phyloP scores from a whole-genome alignment of 2,113 vertebrate species.

The Larimichthys crocea region DNA sequence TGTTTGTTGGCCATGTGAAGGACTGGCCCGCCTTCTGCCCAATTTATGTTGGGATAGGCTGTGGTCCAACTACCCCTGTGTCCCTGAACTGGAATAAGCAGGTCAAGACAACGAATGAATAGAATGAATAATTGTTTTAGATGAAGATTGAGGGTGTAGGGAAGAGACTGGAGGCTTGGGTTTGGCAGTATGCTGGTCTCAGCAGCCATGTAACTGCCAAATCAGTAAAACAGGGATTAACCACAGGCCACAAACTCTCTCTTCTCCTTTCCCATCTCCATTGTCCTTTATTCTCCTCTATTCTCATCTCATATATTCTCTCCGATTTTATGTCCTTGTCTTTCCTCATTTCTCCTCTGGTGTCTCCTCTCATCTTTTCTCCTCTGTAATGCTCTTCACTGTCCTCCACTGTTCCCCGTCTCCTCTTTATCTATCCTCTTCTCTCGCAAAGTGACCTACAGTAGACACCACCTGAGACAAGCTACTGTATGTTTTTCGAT shows the following conservation, averaged over 20 bases:
- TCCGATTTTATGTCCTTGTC: slow-evolving; percentile 54
- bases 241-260: slow-evolving; percentile 54
- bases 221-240: slow-evolving; percentile 80
- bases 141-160: slow-evolving; percentile 53
- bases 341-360: slow-evolving; percentile 52
- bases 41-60: slow-evolving; percentile 61
- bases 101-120: slow-evolving; percentile 64
- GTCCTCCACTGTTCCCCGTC: slow-evolving; percentile 38
- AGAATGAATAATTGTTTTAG: slow-evolving; percentile 66
- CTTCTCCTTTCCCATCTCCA: slow-evolving; percentile 28
- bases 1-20: slow-evolving; percentile 59
- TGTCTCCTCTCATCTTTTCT: slow-evolving; percentile 51
- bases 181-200: slow-evolving; percentile 65
- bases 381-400: slow-evolving; percentile 48
- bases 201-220: slow-evolving; percentile 74
- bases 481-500: slow-evolving; percentile 7
- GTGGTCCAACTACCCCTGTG: slow-evolving; percentile 33
- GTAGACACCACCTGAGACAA: slow-evolving; percentile 14
- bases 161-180: slow-evolving; percentile 30
- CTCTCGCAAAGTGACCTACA: slow-evolving; percentile 52
- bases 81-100: slow-evolving; percentile 65
- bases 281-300: slow-evolving; percentile 47
- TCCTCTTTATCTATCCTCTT: slow-evolving; percentile 20
- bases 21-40: slow-evolving; percentile 47
- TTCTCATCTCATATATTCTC: slow-evolving; percentile 45